Percentiles rank a stretch among this genome's conserved stretches.
Evolutionary conservation across 1,140 invertebrate species (phyloP).

Genomic region (Caenorhabditis briggsae): DNA sequence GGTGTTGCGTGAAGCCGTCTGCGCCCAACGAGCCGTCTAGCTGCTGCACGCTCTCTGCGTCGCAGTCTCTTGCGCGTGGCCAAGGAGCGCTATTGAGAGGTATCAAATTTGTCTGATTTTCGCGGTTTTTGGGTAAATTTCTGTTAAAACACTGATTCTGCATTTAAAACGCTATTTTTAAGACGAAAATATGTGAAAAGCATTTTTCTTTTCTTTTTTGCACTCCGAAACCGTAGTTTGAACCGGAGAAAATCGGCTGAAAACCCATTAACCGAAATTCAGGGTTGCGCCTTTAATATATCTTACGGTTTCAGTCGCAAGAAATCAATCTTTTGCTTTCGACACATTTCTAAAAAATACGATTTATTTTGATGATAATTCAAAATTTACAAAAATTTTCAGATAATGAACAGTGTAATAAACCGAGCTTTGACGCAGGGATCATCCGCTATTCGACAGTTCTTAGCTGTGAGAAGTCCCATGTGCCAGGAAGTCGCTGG

Average conservation of each 20-base stretch:
- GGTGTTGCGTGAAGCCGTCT: slow-evolving; percentile 3
- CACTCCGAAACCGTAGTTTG: background rate
- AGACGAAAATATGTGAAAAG: too few relatives aligned
- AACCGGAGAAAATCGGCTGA: too few relatives aligned
- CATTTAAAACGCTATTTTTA: too few relatives aligned
- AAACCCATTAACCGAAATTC: too few relatives aligned
- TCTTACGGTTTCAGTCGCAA: too few relatives aligned
- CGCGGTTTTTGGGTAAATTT: background rate
- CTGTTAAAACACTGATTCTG: background rate
- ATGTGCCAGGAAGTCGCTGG: slow-evolving; percentile 10
- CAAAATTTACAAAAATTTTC: background rate
- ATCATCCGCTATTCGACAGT: background rate
- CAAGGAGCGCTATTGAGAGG: background rate
- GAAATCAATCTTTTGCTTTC: too few relatives aligned
- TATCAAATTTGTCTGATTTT: background rate
- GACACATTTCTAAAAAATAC: too few relatives aligned
- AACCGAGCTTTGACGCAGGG: slow-evolving; percentile 7
- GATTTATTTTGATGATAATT: too few relatives aligned
- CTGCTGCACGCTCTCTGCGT: background rate
- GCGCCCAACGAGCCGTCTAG: background rate
- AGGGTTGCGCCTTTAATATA: too few relatives aligned
- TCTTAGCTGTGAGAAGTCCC: background rate
- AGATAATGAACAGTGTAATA: slow-evolving; percentile 23
- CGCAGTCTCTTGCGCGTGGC: background rate
- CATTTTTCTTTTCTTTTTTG: background rate